Conservation (phyloP, 2,888 invertebrate genomes). For the Cheilosia urbana region DNA sequence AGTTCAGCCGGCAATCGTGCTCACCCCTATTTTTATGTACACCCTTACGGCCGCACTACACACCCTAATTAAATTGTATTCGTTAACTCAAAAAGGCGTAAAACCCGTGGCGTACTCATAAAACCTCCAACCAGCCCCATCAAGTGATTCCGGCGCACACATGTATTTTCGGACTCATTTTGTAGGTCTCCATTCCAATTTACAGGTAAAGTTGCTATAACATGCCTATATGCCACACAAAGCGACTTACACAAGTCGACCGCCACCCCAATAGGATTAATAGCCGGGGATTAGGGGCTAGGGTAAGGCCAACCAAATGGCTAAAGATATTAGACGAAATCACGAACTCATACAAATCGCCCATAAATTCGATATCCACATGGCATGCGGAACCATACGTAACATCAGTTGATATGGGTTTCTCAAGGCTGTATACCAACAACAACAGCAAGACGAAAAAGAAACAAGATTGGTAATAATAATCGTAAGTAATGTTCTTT, state of each 20-base stretch:
- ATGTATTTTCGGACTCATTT: slow-evolving; percentile 42
- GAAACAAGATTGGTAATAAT: slow-evolving; percentile 66
- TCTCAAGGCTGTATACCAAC: slow-evolving; percentile 37
- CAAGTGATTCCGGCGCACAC: slow-evolving; percentile 38
- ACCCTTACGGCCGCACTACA: background rate
- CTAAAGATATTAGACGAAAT: slow-evolving; percentile 65
- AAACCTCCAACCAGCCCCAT: slow-evolving; percentile 38
- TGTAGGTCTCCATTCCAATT: slow-evolving; percentile 43
- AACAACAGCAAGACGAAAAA: slow-evolving; percentile 12
- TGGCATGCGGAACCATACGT: slow-evolving; percentile 57
- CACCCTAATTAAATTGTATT: slow-evolving; percentile 60
- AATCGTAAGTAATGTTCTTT: slow-evolving; percentile 70
- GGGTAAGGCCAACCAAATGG: slow-evolving; percentile 35
- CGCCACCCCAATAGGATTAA: slow-evolving; percentile 13
- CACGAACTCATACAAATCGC: slow-evolving; percentile 69
- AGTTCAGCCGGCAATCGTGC: slow-evolving; percentile 11
- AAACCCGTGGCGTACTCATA: slow-evolving; percentile 25
- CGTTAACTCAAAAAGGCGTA: slow-evolving; percentile 50
- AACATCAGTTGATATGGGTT: slow-evolving; percentile 60
- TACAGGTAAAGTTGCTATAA: slow-evolving; percentile 49
- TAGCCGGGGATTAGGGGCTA: background rate
- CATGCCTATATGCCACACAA: background rate
- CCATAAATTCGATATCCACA: slow-evolving; percentile 69
- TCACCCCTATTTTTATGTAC: background rate
- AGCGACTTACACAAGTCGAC: slow-evolving; percentile 33